These are phyloP conservation scores for Macrobrachium rosenbergii DNA, from an alignment of 1,140 invertebrate genomes.

Conservation along the genomic window DNA sequence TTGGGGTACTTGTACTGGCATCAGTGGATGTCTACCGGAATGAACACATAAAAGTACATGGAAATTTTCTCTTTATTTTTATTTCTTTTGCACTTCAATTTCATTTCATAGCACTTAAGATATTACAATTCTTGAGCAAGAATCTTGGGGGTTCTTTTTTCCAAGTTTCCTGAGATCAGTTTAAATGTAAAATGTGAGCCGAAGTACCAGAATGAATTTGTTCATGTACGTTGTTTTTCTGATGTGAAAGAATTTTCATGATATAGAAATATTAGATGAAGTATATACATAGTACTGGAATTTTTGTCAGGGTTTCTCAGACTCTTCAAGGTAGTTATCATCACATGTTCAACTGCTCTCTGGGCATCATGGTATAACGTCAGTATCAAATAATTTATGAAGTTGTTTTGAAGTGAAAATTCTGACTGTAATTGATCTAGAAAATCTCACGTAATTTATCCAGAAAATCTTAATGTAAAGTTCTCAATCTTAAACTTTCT, in stretches of 20 bases:
- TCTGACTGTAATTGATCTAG: not conserved
- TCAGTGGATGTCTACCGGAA: too few relatives aligned
- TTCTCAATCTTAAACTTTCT: too few relatives aligned
- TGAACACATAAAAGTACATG: too few relatives aligned
- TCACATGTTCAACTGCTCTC: too few relatives aligned
- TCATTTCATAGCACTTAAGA: constrained; percentile 47
- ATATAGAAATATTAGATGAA: constrained; percentile 5
- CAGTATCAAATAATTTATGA: not conserved
- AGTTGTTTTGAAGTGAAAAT: not conserved
- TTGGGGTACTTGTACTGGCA: too few relatives aligned
- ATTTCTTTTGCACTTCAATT: constrained; percentile 48
- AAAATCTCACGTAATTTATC: not conserved
- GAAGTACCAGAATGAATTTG: not conserved
- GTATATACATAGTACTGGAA: constrained; percentile 9
- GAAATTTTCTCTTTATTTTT: not conserved
- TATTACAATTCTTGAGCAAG: constrained; percentile 53
- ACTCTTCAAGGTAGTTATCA: too few relatives aligned
- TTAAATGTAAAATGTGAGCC: too few relatives aligned
- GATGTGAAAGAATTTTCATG: constrained; percentile 53
- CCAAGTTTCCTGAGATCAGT: not conserved
- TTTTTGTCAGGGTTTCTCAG: too few relatives aligned
- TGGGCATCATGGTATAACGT: too few relatives aligned
- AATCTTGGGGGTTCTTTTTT: constrained; percentile 45
- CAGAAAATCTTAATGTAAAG: too few relatives aligned
- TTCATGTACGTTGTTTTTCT: constrained; percentile 17